Percentiles rank a stretch among this genome's conserved stretches.
phyloP scores from a whole-genome alignment of 2,888 invertebrate genomes.

The Epinotia nisella region DNA sequence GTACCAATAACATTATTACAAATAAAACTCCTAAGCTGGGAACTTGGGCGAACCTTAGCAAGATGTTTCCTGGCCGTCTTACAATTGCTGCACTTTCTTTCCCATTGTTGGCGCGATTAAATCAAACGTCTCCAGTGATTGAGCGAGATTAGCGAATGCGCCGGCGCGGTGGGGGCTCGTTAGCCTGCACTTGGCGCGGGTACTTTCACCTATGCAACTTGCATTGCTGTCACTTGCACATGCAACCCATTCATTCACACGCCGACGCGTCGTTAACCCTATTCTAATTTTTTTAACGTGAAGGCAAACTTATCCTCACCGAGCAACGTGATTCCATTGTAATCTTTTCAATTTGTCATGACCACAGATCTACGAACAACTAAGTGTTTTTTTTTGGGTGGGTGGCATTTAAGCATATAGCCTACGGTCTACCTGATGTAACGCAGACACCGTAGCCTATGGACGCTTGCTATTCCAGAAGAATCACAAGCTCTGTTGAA shows the following conservation, averaged over 20 bases:
- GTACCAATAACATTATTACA: not conserved
- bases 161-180: conserved; percentile 66
- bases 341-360: not conserved
- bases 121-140: conserved; percentile 78
- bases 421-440: no score
- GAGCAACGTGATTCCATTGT: no score
- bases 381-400: no score
- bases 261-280: conserved; percentile 44
- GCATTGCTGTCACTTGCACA: conserved; percentile 66
- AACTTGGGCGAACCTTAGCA: conserved; percentile 9
- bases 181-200: conserved; percentile 72
- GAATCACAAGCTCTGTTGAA: no score
- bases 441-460: no score
- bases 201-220: conserved; percentile 78
- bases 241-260: conserved; percentile 61
- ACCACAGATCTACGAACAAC: not conserved
- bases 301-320: not conserved
- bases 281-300: not conserved
- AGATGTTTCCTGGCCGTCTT: conserved; percentile 72
- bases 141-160: conserved; percentile 72
- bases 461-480: no score
- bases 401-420: not conserved
- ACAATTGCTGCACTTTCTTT: conserved; percentile 82
- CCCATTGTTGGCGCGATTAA: conserved; percentile 78
- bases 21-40: not conserved